Base-by-base conservation (phyloP, 2,797 vertebrate genomes). In the Phrynocephalus forsythii region DNA sequence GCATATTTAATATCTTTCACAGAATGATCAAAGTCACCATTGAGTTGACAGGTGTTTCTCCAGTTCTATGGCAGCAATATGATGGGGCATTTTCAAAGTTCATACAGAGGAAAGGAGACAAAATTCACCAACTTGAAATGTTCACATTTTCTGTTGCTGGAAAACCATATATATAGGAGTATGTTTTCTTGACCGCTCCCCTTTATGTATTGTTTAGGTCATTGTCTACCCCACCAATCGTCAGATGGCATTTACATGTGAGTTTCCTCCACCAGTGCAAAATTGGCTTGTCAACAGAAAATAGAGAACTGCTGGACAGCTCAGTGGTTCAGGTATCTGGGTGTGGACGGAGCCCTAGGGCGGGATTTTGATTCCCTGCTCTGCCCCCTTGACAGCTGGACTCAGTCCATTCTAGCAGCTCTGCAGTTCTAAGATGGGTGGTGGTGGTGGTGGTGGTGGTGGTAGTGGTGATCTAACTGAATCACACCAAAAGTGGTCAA, bases 31-130 rank as follows among this genome's bases (percentile, higher is more conserved):
- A 81, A 56, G 18, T 56, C 30, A 56, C 67, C 16, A 28, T n/a
- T 13, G 3, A 68, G 52, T 82, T 87, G 50, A n/a, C 67, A 87
- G 66, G 67, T 33, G 66, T 69, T 87, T 24, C 16, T 83, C 26
- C 6, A 38, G 30, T 68, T 63, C 24, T 33, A 18, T 48, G 48
- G 30, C 81, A 87, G n/a, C 8, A 86, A 78, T 69, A 83, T 67
- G 44, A 56, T 60, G 18, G 26, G 9, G 48, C 52, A 7, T 52
- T 83, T 87, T 7, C 72, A 68, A 60, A 28, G 66, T 68, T 38
- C n/a, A 33, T 77, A 15, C 13, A 33, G 52, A 76, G 22, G 3
- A 77, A 77, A 76, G n/a, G 9, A 5, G 26, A 38, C 13, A 18
- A 56, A 56, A 48, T 16, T 4, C 30, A 75, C 24, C 5, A 44